Evolutionary conservation across 2,888 invertebrate species (phyloP).

Genomic region (Pachymerium ferrugineum): DNA sequence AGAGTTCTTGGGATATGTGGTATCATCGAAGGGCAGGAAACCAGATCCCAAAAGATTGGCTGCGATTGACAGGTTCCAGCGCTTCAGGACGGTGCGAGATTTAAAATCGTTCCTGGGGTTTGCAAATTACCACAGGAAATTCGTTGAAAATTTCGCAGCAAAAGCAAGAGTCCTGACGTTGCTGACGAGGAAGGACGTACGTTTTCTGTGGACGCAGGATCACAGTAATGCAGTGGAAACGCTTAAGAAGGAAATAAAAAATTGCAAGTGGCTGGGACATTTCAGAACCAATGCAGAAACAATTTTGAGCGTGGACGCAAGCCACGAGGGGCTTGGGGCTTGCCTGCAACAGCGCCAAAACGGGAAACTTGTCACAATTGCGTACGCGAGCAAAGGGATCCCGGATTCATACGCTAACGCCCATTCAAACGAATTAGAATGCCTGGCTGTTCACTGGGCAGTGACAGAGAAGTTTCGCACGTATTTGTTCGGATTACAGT

Average conservation of each 20-base stretch:
- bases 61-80: neutral
- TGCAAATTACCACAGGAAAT: neutral
- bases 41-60: neutral
- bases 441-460: constrained; percentile 24
- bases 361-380: neutral
- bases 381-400: constrained; percentile 14
- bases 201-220: neutral
- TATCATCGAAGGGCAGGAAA: neutral
- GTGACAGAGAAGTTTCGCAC: constrained; percentile 23
- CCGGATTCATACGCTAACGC: neutral
- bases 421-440: constrained; percentile 29
- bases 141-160: neutral
- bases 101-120: neutral
- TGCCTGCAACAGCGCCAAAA: constrained; percentile 1
- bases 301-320: constrained; percentile 9
- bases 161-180: neutral
- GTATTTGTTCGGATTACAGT: neutral
- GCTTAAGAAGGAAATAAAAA: neutral
- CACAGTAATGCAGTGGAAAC: neutral
- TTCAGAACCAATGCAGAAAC: neutral
- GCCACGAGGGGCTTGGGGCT: constrained; percentile 17
- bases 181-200: neutral
- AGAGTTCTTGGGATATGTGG: neutral
- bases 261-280: neutral
- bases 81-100: neutral